These are phyloP conservation scores for Mactromeris polynyma DNA, from an alignment of 2,888 invertebrate genomes.

Conservation along the genomic window DNA sequence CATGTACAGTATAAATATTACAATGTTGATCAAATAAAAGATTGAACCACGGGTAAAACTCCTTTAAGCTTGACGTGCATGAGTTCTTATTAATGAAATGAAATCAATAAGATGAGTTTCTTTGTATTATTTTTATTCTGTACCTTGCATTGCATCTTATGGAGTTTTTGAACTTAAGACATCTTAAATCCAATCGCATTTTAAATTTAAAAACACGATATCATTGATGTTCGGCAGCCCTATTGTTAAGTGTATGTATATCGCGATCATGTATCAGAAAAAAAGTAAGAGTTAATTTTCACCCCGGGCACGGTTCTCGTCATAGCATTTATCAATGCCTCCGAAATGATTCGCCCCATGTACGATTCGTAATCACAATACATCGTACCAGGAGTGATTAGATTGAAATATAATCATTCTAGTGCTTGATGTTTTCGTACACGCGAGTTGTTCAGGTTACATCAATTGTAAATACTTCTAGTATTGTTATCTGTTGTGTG, in stretches of 20 bases:
- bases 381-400: slow-evolving; percentile 53
- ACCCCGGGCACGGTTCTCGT: background rate
- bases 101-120: background rate
- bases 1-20: too few relatives aligned
- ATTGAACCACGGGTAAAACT: too few relatives aligned
- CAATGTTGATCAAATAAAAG: too few relatives aligned
- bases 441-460: slow-evolving; percentile 45
- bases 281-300: slow-evolving; percentile 18
- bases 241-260: background rate
- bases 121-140: background rate
- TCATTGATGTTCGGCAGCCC: background rate
- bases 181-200: background rate
- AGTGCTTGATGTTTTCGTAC: slow-evolving; percentile 23
- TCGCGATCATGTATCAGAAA: background rate
- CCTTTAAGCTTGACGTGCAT: too few relatives aligned
- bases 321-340: background rate
- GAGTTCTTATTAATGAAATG: too few relatives aligned
- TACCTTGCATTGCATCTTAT: background rate
- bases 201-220: background rate
- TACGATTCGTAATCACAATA: slow-evolving; percentile 7
- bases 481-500: slow-evolving; percentile 29
- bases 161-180: background rate
- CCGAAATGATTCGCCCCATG: slow-evolving; percentile 17
- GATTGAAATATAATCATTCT: slow-evolving; percentile 66
- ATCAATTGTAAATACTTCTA: slow-evolving; percentile 54